Base-by-base conservation (phyloP, 2,113 vertebrate genomes). In the Protobothrops flavoviridis region DNA sequence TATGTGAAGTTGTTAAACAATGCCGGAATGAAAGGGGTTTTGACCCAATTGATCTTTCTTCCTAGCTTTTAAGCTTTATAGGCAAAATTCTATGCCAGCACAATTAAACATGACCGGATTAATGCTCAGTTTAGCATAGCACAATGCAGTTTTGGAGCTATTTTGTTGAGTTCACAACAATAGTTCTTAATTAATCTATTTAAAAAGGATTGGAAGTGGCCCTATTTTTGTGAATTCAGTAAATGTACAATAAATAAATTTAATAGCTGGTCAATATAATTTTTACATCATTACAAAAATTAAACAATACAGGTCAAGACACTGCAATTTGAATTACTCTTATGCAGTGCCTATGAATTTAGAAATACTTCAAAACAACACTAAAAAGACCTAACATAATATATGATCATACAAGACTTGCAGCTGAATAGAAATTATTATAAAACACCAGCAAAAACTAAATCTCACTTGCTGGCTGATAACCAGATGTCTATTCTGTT, bases 311-410 rank as follows among this genome's bases (percentile, higher is more conserved):
- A 8, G 57, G 48, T 10, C 56, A 50, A 59, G 7, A 15, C n/a
- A n/a, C 48, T 53, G 3, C 12, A 43, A 17, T 85, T 39, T 91
- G n/a, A 13, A 56, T 92, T 88, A 50, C 59, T 74, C 23, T 21
- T 88, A 23, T 53, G 86, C 11, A 53, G n/a, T 61, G 85, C 61
- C 91, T 59, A 43, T 86, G 90, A 85, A 55, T 53, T 55, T 55
- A 57, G 69, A 43, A 88, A 50, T 20, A 55, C 29, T 74, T 56
- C 23, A 29, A 56, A 89, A 59, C 39, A 45, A 87, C 13, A 21
- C 8, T 55, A 91, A 92, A 23, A 24, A 11, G 5, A 74, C 43
- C 92, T 91, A 55, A 94, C 93, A 91, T 81, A 95, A 96, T 21
- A 26, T 81, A n/a, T 64, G 20, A 94, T 94, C 74, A 95, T 85